Percentiles rank a stretch among this genome's conserved stretches.
Evolutionary conservation across 2,113 vertebrate species (phyloP).

Genomic region (Dicaeum eximium): DNA sequence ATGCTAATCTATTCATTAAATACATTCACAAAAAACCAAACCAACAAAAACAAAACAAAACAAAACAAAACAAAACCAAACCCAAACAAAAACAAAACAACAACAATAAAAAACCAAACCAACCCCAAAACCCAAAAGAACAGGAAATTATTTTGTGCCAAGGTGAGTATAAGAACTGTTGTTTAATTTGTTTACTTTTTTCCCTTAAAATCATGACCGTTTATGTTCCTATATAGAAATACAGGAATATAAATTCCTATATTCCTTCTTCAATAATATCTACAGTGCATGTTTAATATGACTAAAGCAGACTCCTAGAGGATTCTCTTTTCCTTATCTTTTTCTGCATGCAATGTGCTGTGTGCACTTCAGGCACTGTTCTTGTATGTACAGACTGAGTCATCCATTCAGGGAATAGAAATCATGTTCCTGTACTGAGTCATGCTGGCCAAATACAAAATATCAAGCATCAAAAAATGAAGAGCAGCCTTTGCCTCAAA

Average conservation of each 20-base stretch:
- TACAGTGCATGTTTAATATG: neutral
- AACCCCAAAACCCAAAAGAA: neutral
- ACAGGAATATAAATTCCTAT: too few species aligned
- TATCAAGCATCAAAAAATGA: neutral
- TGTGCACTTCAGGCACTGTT: neutral
- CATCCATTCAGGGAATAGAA: neutral
- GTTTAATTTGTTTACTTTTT: neutral
- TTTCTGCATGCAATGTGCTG: rapidly evolving
- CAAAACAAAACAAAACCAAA: neutral
- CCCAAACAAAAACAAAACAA: too few species aligned
- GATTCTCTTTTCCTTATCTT: neutral
- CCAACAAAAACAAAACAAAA: too few species aligned
- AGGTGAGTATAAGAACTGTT: neutral
- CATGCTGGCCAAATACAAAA: neutral
- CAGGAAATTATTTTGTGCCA: neutral
- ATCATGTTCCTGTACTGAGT: neutral
- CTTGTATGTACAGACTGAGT: neutral
- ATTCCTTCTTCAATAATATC: neutral
- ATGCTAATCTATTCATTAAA: neutral
- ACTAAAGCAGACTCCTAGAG: neutral
- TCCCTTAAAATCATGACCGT: neutral
- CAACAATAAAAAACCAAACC: neutral
- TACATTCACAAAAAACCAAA: neutral
- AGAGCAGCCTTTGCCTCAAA: neutral
- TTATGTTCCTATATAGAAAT: neutral